Evolutionary conservation across 2,797 vertebrate species (phyloP).

Genomic region (Alfaro cultratus): DNA sequence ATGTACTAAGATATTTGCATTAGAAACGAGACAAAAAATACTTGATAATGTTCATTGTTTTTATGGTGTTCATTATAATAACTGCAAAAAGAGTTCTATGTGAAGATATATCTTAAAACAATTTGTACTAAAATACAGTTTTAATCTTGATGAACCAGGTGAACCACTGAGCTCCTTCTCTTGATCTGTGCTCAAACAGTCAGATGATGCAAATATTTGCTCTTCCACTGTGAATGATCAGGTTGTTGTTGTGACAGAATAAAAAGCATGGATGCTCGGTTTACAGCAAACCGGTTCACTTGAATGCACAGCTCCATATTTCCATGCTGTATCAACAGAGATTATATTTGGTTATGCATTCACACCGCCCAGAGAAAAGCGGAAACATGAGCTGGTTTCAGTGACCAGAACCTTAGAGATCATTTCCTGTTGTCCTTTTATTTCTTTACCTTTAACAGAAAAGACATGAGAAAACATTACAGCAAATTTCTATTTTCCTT

Average conservation of each 20-base stretch:
- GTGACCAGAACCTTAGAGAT: neutral
- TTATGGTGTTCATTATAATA: neutral
- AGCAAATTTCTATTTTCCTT: neutral
- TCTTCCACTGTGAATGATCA: slow-evolving; percentile 13
- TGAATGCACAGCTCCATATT: neutral
- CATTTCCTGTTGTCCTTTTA: neutral
- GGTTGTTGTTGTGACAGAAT: slow-evolving; percentile 2
- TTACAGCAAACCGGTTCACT: slow-evolving; percentile 39
- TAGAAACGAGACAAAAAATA: no score
- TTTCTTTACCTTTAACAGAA: neutral
- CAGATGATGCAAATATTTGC: slow-evolving; percentile 21
- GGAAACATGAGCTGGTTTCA: neutral
- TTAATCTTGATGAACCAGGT: neutral
- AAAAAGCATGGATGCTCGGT: slow-evolving; percentile 32
- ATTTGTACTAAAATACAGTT: neutral
- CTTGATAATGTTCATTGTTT: no score
- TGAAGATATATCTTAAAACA: neutral
- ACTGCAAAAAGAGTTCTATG: neutral
- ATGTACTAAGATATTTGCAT: no score
- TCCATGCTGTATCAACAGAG: neutral
- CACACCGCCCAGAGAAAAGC: neutral
- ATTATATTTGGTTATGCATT: neutral
- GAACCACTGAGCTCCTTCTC: neutral
- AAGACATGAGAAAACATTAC: neutral
- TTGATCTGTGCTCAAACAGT: slow-evolving; percentile 5